A percentile compares a stretch with the other conserved stretches of the same genome.
Conservation (phyloP, 2,113 vertebrate genomes). For the Pipra filicauda region DNA sequence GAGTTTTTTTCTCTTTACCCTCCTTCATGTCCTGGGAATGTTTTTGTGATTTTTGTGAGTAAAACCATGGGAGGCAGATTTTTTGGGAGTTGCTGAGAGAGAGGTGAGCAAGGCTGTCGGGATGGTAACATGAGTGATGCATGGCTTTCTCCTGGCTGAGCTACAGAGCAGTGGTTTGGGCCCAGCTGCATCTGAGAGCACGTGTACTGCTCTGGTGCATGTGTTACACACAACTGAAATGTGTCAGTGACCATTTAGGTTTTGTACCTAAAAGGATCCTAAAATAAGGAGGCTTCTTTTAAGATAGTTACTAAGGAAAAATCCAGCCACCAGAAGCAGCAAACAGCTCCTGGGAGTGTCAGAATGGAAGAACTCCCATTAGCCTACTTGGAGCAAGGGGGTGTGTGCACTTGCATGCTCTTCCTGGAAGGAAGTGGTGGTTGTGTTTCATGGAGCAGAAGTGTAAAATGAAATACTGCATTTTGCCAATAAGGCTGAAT, state of each 20-base stretch:
- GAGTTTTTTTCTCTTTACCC: not conserved
- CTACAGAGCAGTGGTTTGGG: not conserved
- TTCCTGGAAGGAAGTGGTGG: not conserved
- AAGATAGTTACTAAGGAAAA: not conserved
- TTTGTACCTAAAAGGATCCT: not conserved
- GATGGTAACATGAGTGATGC: not conserved
- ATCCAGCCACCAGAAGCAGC: not conserved
- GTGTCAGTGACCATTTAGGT: not conserved
- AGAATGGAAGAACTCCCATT: conserved; percentile 4
- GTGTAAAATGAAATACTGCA: not conserved
- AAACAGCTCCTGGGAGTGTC: not conserved
- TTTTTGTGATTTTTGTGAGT: not conserved
- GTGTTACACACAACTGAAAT: not conserved
- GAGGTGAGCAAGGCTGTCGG: not conserved
- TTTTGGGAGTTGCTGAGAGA: not conserved
- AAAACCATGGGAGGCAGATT: not conserved
- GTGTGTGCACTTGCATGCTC: not conserved
- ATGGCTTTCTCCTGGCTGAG: not conserved
- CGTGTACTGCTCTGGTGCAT: not conserved
- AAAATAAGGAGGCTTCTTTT: not conserved
- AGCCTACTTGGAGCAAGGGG: not conserved
- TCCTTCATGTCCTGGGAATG: not conserved
- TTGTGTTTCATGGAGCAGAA: not conserved
- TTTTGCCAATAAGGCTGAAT: not conserved
- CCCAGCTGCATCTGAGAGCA: not conserved